phyloP scores from a whole-genome alignment of 1,140 invertebrate species.

The Ericerus pela region DNA sequence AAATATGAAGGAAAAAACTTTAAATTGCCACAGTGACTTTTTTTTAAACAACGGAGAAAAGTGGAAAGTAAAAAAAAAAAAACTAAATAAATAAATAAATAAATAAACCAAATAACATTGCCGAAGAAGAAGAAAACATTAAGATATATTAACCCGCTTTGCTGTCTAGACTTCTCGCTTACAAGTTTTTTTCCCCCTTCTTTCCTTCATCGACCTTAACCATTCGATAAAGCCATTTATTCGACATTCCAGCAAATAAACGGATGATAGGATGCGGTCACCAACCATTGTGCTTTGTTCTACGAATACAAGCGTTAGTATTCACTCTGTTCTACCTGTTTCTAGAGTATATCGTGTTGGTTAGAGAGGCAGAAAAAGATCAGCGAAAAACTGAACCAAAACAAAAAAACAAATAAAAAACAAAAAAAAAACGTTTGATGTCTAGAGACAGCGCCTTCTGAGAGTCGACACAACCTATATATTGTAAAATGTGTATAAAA shows the following conservation, averaged over 20 bases:
- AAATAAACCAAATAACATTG: constrained; percentile 7
- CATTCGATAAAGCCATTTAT: constrained; percentile 7
- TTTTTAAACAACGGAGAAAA: too few relatives aligned
- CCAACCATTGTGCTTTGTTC: constrained; percentile 10
- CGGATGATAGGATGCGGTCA: constrained; percentile 10
- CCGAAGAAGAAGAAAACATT: constrained; percentile 4
- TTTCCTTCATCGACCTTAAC: too few relatives aligned
- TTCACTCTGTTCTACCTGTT: constrained; percentile 9
- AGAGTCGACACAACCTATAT: constrained; percentile 7
- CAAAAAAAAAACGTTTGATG: constrained; percentile 3
- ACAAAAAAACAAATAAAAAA: constrained; percentile 2
- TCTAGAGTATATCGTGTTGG: constrained; percentile 1
- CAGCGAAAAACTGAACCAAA: too few relatives aligned
- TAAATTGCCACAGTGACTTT: too few relatives aligned
- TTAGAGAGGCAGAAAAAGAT: too few relatives aligned
- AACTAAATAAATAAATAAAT: too few relatives aligned
- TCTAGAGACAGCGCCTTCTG: neutral
- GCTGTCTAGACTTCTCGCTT: constrained; percentile 8
- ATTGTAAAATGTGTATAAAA: too few relatives aligned
- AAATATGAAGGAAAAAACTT: too few relatives aligned
- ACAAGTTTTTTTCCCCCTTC: neutral
- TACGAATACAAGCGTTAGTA: neutral
- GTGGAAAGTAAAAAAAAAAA: too few relatives aligned
- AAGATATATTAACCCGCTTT: constrained; percentile 10
- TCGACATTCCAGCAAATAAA: constrained; percentile 9